Conservation (phyloP, 2,113 vertebrate genomes). For the Mesoclemmys tuberculata region DNA sequence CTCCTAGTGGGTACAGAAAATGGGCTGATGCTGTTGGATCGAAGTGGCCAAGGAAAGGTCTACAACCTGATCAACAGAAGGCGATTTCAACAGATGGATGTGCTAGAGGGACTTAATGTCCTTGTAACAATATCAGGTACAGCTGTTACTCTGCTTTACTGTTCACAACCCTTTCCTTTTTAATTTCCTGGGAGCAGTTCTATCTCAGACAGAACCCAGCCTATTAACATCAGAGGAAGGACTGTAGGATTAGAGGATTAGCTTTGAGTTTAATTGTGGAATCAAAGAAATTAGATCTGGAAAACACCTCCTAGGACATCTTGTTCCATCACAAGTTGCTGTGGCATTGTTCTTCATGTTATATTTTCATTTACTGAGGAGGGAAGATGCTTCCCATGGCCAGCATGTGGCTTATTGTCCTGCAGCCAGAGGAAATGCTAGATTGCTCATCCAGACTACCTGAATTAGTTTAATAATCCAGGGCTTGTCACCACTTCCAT, state of each 20-base stretch:
- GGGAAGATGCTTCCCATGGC: neutral
- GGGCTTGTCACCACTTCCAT: fast-evolving
- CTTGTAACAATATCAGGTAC: constrained; percentile 98
- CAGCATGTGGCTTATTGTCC: neutral
- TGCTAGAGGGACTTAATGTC: constrained; percentile 97
- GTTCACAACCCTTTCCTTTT: fast-evolving
- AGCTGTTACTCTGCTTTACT: fast-evolving
- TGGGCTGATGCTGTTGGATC: constrained; percentile 96
- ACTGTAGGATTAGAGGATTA: neutral
- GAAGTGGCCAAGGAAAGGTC: constrained; percentile 97
- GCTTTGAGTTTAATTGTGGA: neutral
- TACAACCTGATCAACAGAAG: constrained; percentile 97
- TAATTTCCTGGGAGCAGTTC: fast-evolving
- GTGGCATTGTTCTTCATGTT: fast-evolving
- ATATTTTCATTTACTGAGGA: neutral
- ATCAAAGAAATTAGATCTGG: neutral
- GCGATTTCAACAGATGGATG: constrained; percentile 99
- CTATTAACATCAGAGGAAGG: neutral
- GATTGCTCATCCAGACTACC: neutral
- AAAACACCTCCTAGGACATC: neutral
- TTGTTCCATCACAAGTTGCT: neutral
- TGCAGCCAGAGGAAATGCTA: neutral
- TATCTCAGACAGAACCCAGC: neutral
- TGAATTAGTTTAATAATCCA: fast-evolving
- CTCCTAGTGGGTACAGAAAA: constrained; percentile 98